Percentiles rank a stretch among this genome's conserved stretches.
Evolutionary conservation across 92 coral and sea anemone genomes (phyloP).

Genomic region (Actinernus sp.): DNA sequence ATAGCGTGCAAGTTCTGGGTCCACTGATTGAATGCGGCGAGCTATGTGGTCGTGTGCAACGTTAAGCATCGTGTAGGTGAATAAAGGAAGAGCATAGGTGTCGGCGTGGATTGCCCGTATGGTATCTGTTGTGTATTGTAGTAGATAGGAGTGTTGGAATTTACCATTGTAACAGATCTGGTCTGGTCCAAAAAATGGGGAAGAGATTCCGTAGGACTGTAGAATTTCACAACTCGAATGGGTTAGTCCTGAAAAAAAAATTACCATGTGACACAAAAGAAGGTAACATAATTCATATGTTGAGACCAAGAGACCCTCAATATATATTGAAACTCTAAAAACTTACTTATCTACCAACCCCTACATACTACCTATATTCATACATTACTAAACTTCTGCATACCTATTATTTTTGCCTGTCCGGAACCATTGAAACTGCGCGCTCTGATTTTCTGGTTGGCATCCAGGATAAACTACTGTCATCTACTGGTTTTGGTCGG

Average conservation of each 20-base stretch:
- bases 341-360: too few relatives aligned
- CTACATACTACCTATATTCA: too few relatives aligned
- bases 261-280: background rate
- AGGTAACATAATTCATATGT: too few relatives aligned
- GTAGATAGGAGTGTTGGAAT: slow-evolving; percentile 72
- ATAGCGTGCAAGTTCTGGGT: slow-evolving; percentile 54
- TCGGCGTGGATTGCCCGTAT: slow-evolving; percentile 49
- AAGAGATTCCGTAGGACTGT: slow-evolving; percentile 4
- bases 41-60: slow-evolving; percentile 85
- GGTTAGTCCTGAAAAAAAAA: slow-evolving; percentile 61
- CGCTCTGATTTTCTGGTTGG: too few relatives aligned
- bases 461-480: too few relatives aligned
- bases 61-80: slow-evolving; percentile 70
- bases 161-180: slow-evolving; percentile 88
- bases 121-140: slow-evolving; percentile 50
- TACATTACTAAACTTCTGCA: too few relatives aligned
- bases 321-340: too few relatives aligned
- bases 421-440: too few relatives aligned
- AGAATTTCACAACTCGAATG: slow-evolving; percentile 79
- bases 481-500: too few relatives aligned
- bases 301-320: too few relatives aligned
- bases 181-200: slow-evolving; percentile 72
- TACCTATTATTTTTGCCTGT: too few relatives aligned
- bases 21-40: slow-evolving; percentile 71
- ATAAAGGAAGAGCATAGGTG: slow-evolving; percentile 52